These are phyloP conservation scores for Hyposoter didymator DNA, from an alignment of 2,888 invertebrate species.

Conservation along the genomic window DNA sequence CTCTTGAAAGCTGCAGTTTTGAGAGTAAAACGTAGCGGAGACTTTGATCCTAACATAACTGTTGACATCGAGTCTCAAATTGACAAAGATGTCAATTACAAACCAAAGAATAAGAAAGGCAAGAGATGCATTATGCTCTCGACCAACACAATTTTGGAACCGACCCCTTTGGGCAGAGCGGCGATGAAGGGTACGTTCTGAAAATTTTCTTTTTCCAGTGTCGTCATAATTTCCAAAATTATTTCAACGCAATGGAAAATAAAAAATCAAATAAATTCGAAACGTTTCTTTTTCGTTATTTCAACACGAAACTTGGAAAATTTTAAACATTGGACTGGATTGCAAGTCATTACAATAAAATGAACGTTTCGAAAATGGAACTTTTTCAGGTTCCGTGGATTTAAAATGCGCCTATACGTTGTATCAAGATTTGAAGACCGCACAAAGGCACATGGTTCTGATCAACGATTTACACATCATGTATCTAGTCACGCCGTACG, in stretches of 20 bases:
- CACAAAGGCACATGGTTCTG: constrained; percentile 91
- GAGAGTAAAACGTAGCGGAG: constrained; percentile 71
- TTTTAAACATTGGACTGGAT: neutral
- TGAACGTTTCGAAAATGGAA: neutral
- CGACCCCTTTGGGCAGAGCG: constrained; percentile 91
- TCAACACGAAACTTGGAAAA: neutral
- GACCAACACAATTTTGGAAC: constrained; percentile 85
- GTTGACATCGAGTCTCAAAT: constrained; percentile 79
- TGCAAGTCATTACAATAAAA: neutral
- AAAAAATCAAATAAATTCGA: neutral
- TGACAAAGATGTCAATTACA: neutral
- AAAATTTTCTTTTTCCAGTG: neutral
- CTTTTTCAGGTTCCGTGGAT: constrained; percentile 90
- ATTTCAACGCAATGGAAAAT: neutral
- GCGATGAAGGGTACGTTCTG: constrained; percentile 90
- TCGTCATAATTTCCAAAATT: neutral
- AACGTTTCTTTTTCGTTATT: neutral
- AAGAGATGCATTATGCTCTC: constrained; percentile 76
- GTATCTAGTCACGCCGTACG: constrained; percentile 94
- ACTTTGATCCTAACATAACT: constrained; percentile 74
- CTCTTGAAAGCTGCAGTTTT: constrained; percentile 85
- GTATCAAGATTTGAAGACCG: constrained; percentile 90
- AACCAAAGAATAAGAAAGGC: constrained; percentile 56
- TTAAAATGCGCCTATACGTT: constrained; percentile 89
- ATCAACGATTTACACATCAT: constrained; percentile 93